phyloP scores from a whole-genome alignment of 2,797 vertebrate species.

The Urophycis tenuis region DNA sequence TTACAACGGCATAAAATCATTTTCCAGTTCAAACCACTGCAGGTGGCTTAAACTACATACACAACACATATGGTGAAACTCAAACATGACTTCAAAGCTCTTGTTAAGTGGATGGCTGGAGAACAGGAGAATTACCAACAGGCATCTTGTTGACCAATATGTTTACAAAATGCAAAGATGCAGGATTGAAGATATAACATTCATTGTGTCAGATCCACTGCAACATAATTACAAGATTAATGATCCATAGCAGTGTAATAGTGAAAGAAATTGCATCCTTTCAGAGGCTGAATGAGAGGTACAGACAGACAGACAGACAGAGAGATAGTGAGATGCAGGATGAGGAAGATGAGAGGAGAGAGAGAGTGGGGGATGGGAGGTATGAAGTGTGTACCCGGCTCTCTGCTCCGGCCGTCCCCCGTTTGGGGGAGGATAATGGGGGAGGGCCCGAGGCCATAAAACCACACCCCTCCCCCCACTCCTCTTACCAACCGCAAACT shows the following conservation, averaged over 20 bases:
- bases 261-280: too few relatives aligned
- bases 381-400: slow-evolving; percentile 68
- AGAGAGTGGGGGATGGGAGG: slow-evolving; percentile 32
- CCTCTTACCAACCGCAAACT: slow-evolving; percentile 82
- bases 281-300: slow-evolving; percentile 1
- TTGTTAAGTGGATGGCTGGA: too few relatives aligned
- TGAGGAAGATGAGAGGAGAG: slow-evolving; percentile 2
- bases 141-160: too few relatives aligned
- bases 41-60: too few relatives aligned
- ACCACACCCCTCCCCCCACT: slow-evolving; percentile 52
- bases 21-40: not conserved
- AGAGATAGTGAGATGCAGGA: slow-evolving; percentile 8
- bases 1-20: not conserved
- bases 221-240: too few relatives aligned
- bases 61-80: too few relatives aligned
- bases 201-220: too few relatives aligned
- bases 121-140: too few relatives aligned
- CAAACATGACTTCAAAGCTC: too few relatives aligned
- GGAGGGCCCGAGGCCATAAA: slow-evolving; percentile 53
- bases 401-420: slow-evolving; percentile 68
- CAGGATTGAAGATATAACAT: too few relatives aligned
- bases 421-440: slow-evolving; percentile 52
- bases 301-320: not conserved
- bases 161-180: too few relatives aligned
- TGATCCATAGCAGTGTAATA: too few relatives aligned